Conservation (phyloP, 2,113 vertebrate species). For the Chelonoidis abingdonii region DNA sequence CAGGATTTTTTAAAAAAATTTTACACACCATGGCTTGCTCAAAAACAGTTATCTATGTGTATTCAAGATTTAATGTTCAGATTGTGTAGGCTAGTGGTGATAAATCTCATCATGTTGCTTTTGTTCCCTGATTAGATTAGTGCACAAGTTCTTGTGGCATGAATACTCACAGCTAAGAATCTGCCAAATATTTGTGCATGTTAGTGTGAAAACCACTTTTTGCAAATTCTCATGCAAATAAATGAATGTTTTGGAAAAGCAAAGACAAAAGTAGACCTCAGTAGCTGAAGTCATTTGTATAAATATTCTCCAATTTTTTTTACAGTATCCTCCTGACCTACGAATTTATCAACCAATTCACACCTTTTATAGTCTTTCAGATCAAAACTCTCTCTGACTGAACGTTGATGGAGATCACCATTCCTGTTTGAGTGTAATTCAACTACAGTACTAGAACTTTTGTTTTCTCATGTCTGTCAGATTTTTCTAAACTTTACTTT, state of each 20-base stretch:
- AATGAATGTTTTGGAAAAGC: not conserved
- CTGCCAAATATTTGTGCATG: not conserved
- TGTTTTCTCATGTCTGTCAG: not conserved
- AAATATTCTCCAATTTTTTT: not conserved
- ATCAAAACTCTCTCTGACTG: not conserved
- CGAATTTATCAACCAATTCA: not conserved
- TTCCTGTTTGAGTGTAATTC: not conserved
- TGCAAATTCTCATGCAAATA: not conserved
- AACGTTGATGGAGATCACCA: not conserved
- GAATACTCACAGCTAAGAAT: not conserved
- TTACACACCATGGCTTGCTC: not conserved
- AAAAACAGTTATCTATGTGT: not conserved
- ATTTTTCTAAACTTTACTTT: not conserved
- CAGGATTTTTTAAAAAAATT: accelerated
- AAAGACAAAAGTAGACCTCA: not conserved
- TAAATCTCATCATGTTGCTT: not conserved
- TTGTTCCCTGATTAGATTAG: not conserved
- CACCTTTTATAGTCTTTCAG: not conserved
- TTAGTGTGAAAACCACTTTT: not conserved
- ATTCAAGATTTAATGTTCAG: not conserved
- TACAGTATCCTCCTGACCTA: not conserved
- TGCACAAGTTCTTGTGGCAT: not conserved
- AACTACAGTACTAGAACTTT: not conserved
- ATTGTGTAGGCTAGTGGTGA: not conserved
- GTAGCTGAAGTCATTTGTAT: not conserved